Percentiles rank a stretch among this genome's conserved stretches.
Evolutionary conservation across 1,140 invertebrate genomes (phyloP).

Genomic region (Drosophila murphyi): DNA sequence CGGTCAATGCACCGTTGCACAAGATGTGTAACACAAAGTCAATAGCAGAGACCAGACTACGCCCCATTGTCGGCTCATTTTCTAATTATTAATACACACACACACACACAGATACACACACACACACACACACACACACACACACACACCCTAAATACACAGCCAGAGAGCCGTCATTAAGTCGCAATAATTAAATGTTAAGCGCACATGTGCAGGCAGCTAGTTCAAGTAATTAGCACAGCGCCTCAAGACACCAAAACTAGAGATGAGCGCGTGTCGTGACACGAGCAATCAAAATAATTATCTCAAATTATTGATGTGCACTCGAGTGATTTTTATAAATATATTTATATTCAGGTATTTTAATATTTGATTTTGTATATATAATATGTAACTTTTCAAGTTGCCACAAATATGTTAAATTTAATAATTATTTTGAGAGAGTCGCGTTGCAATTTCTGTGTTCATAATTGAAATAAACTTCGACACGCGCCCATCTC

Average conservation of each 20-base stretch:
- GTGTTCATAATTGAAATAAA: neutral
- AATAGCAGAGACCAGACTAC: conserved; percentile 55
- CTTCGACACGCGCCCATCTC: conserved; percentile 7
- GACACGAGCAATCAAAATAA: conserved; percentile 1
- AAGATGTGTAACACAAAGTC: conserved; percentile 63
- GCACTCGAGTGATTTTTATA: too few relatives aligned
- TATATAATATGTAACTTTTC: too few relatives aligned
- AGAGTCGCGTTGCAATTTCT: neutral
- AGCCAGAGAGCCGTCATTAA: conserved; percentile 64
- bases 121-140: conserved; percentile 6
- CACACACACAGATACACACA: conserved; percentile 8
- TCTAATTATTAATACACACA: conserved; percentile 77
- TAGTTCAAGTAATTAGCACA: conserved; percentile 79
- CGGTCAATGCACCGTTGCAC: conserved; percentile 71
- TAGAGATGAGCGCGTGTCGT: conserved; percentile 17
- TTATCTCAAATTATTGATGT: too few relatives aligned
- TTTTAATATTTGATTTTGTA: too few relatives aligned
- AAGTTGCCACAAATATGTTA: too few relatives aligned
- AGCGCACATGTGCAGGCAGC: conserved; percentile 71
- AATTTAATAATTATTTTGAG: too few relatives aligned
- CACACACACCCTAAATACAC: conserved; percentile 10
- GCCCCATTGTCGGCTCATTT: conserved; percentile 75
- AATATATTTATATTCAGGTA: too few relatives aligned
- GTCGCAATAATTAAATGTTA: conserved; percentile 82
- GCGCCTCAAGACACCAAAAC: conserved; percentile 18